phyloP scores from a whole-genome alignment of 2,797 vertebrate genomes.

The Selene dorsalis region DNA sequence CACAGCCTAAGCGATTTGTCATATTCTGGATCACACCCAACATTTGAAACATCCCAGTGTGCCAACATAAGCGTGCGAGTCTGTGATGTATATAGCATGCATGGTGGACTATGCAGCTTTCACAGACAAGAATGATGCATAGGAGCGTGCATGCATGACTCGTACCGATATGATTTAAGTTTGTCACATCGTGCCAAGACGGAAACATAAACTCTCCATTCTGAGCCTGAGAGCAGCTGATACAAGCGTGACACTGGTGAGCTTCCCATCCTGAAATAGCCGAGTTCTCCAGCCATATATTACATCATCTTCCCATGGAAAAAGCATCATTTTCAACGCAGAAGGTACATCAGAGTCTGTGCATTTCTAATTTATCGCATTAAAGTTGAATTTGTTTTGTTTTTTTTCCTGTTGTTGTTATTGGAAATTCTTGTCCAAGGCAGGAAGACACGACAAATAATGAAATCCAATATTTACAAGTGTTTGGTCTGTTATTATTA shows the following conservation, averaged over 20 bases:
- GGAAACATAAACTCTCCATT: constrained; percentile 13
- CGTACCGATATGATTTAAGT: constrained; percentile 19
- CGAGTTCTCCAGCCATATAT: neutral
- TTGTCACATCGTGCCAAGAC: constrained; percentile 13
- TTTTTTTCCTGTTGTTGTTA: neutral
- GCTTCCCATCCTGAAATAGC: constrained; percentile 6
- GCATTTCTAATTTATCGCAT: neutral
- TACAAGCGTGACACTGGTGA: neutral
- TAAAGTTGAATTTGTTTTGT: too few species aligned
- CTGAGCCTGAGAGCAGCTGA: constrained; percentile 23
- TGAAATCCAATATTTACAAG: neutral
- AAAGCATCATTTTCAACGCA: neutral
- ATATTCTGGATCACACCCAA: constrained; percentile 1
- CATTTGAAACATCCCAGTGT: neutral
- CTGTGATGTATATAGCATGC: neutral
- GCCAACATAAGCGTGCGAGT: constrained; percentile 3
- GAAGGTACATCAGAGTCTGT: neutral
- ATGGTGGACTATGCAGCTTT: constrained; percentile 4
- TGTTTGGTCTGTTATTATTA: neutral
- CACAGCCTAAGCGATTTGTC: neutral
- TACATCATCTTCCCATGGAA: neutral
- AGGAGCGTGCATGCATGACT: neutral
- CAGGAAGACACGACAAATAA: neutral
- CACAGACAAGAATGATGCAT: neutral
- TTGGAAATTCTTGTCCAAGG: neutral